A percentile compares a stretch with the other conserved stretches of the same genome.
Evolutionary conservation across 2,113 vertebrate genomes (phyloP).

Genomic region (Dasyurus viverrinus): DNA sequence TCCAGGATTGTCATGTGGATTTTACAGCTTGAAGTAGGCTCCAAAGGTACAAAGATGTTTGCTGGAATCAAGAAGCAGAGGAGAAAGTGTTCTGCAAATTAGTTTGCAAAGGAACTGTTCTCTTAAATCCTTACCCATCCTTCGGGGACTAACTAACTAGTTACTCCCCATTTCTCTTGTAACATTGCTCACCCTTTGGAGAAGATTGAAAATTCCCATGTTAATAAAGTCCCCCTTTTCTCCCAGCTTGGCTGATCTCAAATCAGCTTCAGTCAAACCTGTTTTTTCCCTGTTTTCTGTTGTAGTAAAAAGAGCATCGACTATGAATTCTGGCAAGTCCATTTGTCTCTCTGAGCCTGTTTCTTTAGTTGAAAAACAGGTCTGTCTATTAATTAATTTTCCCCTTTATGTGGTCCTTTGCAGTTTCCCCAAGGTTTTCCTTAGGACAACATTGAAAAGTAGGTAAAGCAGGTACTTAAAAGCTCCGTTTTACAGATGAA

Average conservation of each 20-base stretch:
- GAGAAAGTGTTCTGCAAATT: not conserved
- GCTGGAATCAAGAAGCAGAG: not conserved
- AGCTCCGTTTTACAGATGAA: not conserved
- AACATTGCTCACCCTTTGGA: not conserved
- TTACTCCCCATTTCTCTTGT: not conserved
- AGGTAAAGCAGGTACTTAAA: not conserved
- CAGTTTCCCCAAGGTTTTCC: not conserved
- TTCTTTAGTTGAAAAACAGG: not conserved
- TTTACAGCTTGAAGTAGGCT: not conserved
- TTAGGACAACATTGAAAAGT: not conserved
- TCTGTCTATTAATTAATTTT: not conserved
- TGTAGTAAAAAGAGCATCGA: not conserved
- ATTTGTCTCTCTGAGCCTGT: not conserved
- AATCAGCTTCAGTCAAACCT: not conserved
- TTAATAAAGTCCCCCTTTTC: rapidly evolving
- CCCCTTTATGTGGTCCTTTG: not conserved
- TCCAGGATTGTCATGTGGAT: not conserved
- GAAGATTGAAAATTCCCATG: not conserved
- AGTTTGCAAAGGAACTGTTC: not conserved
- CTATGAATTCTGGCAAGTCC: not conserved
- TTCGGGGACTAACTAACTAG: rapidly evolving
- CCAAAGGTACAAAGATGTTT: not conserved
- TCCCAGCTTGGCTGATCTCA: not conserved
- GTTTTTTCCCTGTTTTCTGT: rapidly evolving
- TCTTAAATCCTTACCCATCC: not conserved